These are phyloP conservation scores for Riptortus pedestris DNA, from an alignment of 1,140 invertebrate species.

Conservation along the genomic window DNA sequence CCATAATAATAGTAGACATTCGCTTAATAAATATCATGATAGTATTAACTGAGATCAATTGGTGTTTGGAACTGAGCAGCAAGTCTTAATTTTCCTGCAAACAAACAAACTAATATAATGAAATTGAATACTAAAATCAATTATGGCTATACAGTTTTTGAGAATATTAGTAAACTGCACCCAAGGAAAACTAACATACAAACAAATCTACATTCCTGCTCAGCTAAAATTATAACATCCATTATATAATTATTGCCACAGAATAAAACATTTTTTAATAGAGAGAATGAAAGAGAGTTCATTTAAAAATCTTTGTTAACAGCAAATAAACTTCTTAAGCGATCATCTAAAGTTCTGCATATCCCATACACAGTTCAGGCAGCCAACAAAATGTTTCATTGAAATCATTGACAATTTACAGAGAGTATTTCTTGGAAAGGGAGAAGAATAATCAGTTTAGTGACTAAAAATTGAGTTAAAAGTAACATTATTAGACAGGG, in stretches of 20 bases:
- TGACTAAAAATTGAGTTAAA: no score
- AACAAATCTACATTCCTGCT: not conserved
- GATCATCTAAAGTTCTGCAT: no score
- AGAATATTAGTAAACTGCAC: not conserved
- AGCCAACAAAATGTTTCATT: no score
- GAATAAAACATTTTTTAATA: not conserved
- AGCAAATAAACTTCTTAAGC: no score
- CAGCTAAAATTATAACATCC: not conserved
- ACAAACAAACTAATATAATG: not conserved
- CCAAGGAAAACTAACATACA: not conserved
- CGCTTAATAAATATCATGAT: not conserved
- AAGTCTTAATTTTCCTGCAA: conserved; percentile 26
- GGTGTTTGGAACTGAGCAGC: conserved; percentile 27
- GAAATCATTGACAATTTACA: no score
- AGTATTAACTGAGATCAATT: conserved; percentile 11
- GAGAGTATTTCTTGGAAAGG: no score
- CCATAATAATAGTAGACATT: not conserved
- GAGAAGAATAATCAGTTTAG: no score
- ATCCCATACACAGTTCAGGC: no score
- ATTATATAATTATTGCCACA: not conserved
- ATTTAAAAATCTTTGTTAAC: no score
- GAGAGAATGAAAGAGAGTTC: no score
- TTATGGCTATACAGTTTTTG: not conserved
- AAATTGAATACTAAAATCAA: not conserved
- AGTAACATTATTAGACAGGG: no score